Conservation (phyloP, 1,140 invertebrate species). For the Pogonomyrmex californicus region DNA sequence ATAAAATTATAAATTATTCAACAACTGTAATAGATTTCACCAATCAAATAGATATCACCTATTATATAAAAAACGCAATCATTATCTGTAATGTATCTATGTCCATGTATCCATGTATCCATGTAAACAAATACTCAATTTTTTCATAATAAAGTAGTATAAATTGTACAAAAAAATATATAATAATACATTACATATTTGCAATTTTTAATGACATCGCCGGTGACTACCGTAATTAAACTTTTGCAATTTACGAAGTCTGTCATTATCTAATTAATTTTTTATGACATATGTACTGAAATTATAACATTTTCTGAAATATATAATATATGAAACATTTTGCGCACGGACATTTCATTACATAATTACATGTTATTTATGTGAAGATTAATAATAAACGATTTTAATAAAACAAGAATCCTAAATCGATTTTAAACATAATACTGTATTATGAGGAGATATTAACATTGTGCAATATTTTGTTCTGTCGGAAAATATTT, state of each 20-base stretch:
- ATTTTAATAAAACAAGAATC: slow-evolving; percentile 34
- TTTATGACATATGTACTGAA: background rate
- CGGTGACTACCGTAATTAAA: background rate
- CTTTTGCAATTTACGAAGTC: background rate
- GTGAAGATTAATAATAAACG: slow-evolving; percentile 21
- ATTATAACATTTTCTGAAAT: background rate
- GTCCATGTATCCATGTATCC: background rate
- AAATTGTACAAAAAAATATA: background rate
- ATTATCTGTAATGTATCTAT: background rate
- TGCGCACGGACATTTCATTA: background rate
- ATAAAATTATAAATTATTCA: slow-evolving; percentile 12
- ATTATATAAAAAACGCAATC: background rate
- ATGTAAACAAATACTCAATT: background rate
- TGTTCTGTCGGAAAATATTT: slow-evolving; percentile 27
- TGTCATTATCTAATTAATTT: slow-evolving; percentile 27
- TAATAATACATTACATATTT: background rate
- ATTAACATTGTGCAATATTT: slow-evolving; percentile 37
- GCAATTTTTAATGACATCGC: background rate
- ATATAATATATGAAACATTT: background rate
- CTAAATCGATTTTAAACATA: slow-evolving; percentile 33
- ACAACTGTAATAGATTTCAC: background rate
- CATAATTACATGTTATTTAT: slow-evolving; percentile 22
- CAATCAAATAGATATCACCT: background rate
- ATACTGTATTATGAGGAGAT: slow-evolving; percentile 10
- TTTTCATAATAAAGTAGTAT: background rate